Base-by-base conservation (phyloP, 2,113 vertebrate genomes). In the Climacteris rufus region DNA sequence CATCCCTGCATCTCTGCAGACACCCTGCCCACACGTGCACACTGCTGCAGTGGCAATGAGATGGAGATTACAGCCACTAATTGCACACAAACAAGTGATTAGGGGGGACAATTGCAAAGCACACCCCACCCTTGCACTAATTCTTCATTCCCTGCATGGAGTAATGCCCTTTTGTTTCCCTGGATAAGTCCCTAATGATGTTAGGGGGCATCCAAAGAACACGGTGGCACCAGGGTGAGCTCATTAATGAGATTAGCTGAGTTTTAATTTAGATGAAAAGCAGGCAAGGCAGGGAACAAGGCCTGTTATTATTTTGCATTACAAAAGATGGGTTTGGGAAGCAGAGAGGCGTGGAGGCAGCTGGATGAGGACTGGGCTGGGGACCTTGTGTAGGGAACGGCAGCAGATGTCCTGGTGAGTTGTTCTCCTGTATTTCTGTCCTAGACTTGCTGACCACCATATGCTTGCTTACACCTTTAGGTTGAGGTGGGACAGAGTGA, bases 201-300 rank as follows among this genome's bases (percentile, higher is more conserved):
- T 96, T 91, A 93, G 72, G 96, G 89, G 88, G 90, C 94, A 97
- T 61, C 57, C 70, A 60, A 74, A 96, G 88, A 97, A 95, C 96
- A 90, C 25, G 16, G 42, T 94, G 94, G 89, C 96, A 94, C 86
- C 70, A 63, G 88, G 94, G 92, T 96, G 93, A 94, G 97, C 83
- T 96, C 81, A 40, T 95, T 98, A 97, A 98, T 96, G 96, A 97
- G 98, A 98, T 98, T 97, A 98, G 94, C 60, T 3, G 53, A 93
- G 91, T 97, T 97, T 97, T 83, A 91, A 98, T 98, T 97, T 96
- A 96, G 95, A 97, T 98, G 97, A 97, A 96, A 97, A 86, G 66
- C 60, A 94, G 91, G 94, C 94, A 95, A 96, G 90, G 91, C 94
- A 93, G 75, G 59, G 87, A 94, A 90, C 60, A 79, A 80, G 89